Evolutionary conservation across 1,140 invertebrate genomes (phyloP).

Genomic region (Carposina sasakii): DNA sequence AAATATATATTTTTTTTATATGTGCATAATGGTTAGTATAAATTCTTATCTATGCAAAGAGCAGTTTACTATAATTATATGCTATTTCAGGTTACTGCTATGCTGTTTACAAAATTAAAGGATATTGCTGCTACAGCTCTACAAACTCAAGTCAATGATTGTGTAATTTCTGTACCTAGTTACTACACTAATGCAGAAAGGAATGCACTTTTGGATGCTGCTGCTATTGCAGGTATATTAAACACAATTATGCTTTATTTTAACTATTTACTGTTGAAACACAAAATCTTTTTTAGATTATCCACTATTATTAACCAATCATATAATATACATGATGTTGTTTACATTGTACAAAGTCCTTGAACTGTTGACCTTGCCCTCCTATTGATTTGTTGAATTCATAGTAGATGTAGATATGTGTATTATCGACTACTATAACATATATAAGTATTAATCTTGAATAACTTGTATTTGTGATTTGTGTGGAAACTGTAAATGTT

Average conservation of each 20-base stretch:
- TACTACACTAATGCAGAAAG: slow-evolving; percentile 97
- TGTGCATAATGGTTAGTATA: neutral
- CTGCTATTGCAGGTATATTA: slow-evolving; percentile 79
- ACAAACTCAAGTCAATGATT: slow-evolving; percentile 95
- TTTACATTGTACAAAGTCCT: too few species aligned
- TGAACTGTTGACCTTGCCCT: too few species aligned
- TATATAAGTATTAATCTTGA: too few species aligned
- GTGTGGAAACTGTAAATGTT: too few species aligned
- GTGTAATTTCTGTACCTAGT: slow-evolving; percentile 96
- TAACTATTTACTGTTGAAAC: too few species aligned
- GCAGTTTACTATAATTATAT: neutral
- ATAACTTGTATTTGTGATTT: too few species aligned
- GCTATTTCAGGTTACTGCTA: slow-evolving; percentile 83
- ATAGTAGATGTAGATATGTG: too few species aligned
- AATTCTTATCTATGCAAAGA: neutral
- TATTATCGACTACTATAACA: too few species aligned
- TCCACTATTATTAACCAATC: too few species aligned
- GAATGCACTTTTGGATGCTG: slow-evolving; percentile 91
- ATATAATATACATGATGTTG: too few species aligned
- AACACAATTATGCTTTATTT: slow-evolving; percentile 8
- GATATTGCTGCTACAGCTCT: slow-evolving; percentile 90
- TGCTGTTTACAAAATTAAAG: slow-evolving; percentile 98
- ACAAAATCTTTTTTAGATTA: too few species aligned
- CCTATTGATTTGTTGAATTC: too few species aligned
- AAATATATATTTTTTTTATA: slow-evolving; percentile 5